Base-by-base conservation (phyloP, 35 echinoderm and acorn worm genomes). In the Ophioderma brevispina region DNA sequence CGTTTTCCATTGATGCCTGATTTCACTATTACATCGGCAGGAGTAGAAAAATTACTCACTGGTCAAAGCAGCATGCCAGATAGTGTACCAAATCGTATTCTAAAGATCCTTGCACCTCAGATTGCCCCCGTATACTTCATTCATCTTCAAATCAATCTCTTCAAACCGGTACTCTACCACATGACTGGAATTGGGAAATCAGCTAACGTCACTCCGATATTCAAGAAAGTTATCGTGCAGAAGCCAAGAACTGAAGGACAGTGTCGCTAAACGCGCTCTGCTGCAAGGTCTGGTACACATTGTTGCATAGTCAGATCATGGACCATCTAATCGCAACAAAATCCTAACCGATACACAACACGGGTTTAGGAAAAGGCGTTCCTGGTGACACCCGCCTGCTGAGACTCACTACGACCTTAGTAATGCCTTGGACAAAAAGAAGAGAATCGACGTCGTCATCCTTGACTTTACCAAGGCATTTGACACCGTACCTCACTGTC, bases 71-170 rank as follows among this genome's bases (percentile, higher is more conserved):
- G 35, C 11, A 41, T 25, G 32, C 87, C 87, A 50, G 41, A 43
- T 37, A 18, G 55, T 76, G 90, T 82, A 40, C 82, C 90, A 15
- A 64, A 91, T 86, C 31, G 64, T 33, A 5, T 91, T 76, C 90
- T 1, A 28, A 86, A n/a, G n/a, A n/a, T n/a, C n/a, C n/a, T n/a
- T n/a, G n/a, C n/a, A n/a, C n/a, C n/a, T n/a, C n/a, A n/a, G 38
- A 40, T 35, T 64, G 19, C 32, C 87, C 28, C 82, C 87, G 10
- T 64, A 87, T 11, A 31, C 81, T 21, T 35, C 87, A 0, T 34
- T 78, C 36, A 38, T 89, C 43, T 90, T 87, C 43, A 87, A 86
- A 1, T n/a, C 42, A 91, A 79, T 78, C 82, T 18, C 25, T 91
- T 23, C 13, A 39, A 49, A 87, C 37, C 37, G n/a, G n/a, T n/a